Conservation (phyloP, 1,140 invertebrate species). For the Platyura marginata region DNA sequence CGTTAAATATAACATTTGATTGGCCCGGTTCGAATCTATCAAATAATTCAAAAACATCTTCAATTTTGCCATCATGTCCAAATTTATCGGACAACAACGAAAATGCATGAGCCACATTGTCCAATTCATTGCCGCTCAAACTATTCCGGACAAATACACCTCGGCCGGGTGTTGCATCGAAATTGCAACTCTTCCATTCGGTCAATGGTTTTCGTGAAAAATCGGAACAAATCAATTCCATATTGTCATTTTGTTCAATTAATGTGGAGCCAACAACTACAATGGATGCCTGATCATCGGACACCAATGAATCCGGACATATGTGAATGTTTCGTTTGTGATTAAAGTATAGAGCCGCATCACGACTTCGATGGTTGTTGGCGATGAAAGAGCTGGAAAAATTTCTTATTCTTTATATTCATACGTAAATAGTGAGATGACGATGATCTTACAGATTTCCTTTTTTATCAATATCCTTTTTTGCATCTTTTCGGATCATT, state of each 20-base stretch:
- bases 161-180: constrained; percentile 14
- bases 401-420: not conserved
- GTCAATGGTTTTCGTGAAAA: constrained; percentile 13
- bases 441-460: constrained; percentile 13
- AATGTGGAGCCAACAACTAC: not conserved
- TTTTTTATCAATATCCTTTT: constrained; percentile 11
- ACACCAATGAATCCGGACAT: constrained; percentile 8
- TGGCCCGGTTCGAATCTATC: constrained; percentile 12
- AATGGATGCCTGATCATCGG: constrained; percentile 6
- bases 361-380: constrained; percentile 8
- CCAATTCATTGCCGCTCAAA: constrained; percentile 13
- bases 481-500: constrained; percentile 10
- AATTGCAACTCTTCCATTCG: constrained; percentile 13
- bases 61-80: constrained; percentile 12
- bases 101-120: constrained; percentile 19
- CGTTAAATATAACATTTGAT: constrained; percentile 16
- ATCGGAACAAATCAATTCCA: constrained; percentile 13
- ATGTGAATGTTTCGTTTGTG: constrained; percentile 11
- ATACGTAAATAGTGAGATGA: not conserved
- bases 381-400: constrained; percentile 13
- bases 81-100: constrained; percentile 17
- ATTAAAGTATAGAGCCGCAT: constrained; percentile 15
- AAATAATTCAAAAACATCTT: constrained; percentile 20
- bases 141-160: constrained; percentile 14
- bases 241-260: not conserved